Percentiles rank a stretch among this genome's conserved stretches.
These are phyloP conservation scores for Epizoanthus rinbou DNA, from an alignment of 92 coral and sea anemone genomes.

Conservation along the genomic window DNA sequence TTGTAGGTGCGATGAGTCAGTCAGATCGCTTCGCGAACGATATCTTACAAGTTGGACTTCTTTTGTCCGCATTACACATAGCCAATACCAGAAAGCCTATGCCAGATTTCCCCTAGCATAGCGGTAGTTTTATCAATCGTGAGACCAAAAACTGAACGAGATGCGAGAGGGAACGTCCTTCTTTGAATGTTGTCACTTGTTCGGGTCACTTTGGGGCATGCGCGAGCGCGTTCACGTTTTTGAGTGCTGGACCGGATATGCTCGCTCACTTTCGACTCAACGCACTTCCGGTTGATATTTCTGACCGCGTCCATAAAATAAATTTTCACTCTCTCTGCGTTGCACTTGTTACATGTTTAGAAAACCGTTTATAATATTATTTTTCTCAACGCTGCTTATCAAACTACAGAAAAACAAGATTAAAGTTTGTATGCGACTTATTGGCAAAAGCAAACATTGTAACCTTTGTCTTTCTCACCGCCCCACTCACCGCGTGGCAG, in stretches of 20 bases:
- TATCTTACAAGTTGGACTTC: slow-evolving; percentile 77
- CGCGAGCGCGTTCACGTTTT: slow-evolving; percentile 56
- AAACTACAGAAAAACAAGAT: neutral
- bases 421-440: too few species aligned
- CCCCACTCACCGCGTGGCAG: neutral
- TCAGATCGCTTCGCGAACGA: slow-evolving; percentile 58
- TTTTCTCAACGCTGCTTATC: neutral
- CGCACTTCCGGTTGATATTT: slow-evolving; percentile 52
- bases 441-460: too few species aligned
- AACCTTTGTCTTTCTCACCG: too few species aligned
- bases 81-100: slow-evolving; percentile 23
- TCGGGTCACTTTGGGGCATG: slow-evolving; percentile 49
- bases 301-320: neutral
- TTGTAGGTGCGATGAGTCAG: slow-evolving; percentile 45
- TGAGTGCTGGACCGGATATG: slow-evolving; percentile 50
- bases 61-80: slow-evolving; percentile 73
- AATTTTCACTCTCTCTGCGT: neutral
- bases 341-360: neutral
- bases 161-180: slow-evolving; percentile 25
- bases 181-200: slow-evolving; percentile 61
- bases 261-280: slow-evolving; percentile 24
- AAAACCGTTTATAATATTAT: neutral
- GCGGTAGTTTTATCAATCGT: neutral
- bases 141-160: neutral
- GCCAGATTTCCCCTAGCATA: slow-evolving; percentile 54